A percentile compares a stretch with the other conserved stretches of the same genome.
Evolutionary conservation across 2,888 invertebrate genomes (phyloP).

Genomic region (Miltochrista miniata): DNA sequence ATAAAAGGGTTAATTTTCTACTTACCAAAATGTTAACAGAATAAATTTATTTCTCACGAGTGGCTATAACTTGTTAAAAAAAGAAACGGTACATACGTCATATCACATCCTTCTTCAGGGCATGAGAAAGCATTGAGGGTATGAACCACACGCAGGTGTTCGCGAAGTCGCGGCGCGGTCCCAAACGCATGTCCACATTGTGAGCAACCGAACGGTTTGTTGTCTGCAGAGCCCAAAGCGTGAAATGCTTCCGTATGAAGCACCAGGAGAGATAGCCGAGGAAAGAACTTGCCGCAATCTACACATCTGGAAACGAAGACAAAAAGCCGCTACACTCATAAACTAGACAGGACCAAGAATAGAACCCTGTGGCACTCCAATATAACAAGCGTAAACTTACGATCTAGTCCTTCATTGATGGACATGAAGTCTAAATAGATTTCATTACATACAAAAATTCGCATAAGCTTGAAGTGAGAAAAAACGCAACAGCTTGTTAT

Average conservation of each 20-base stretch:
- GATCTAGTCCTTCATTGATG: no score
- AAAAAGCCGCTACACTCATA: not conserved
- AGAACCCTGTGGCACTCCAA: no score
- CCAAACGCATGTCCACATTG: constrained; percentile 61
- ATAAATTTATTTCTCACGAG: no score
- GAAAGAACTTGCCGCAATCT: constrained; percentile 78
- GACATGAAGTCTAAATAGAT: no score
- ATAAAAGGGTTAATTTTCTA: no score
- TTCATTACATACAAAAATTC: no score
- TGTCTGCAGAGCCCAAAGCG: constrained; percentile 32
- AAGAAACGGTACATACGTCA: constrained; percentile 45
- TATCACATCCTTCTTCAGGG: constrained; percentile 56
- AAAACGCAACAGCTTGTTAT: no score
- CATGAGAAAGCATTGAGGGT: constrained; percentile 60
- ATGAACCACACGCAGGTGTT: constrained; percentile 75
- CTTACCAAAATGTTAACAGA: no score
- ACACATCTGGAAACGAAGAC: constrained; percentile 62
- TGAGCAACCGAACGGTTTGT: constrained; percentile 59
- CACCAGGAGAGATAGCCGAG: constrained; percentile 79
- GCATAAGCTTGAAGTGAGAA: no score
- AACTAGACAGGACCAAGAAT: no score
- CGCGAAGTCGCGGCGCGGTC: constrained; percentile 69
- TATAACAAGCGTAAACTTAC: no score
- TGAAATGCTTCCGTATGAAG: constrained; percentile 80
- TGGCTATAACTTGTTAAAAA: no score